Conservation (phyloP, 2,113 vertebrate species). For the Macquaria ambigua region DNA sequence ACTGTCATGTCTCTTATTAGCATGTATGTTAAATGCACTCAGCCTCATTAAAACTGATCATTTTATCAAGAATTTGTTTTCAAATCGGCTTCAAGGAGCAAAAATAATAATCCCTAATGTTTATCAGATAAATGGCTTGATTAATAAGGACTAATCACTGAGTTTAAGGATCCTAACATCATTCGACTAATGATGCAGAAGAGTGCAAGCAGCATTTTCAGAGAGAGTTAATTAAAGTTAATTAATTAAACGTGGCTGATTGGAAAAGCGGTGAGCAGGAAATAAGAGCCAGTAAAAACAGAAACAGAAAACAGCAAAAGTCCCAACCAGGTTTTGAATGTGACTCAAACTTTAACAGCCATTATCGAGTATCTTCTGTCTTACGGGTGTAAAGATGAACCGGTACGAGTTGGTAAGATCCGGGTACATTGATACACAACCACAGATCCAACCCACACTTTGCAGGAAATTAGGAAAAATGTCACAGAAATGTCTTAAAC, state of each 20-base stretch:
- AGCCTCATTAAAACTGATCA: constrained; percentile 29
- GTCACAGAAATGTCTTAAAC: too few species aligned
- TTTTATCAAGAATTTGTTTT: not conserved
- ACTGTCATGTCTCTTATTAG: not conserved
- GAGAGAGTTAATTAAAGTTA: constrained; percentile 19
- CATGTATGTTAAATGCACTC: not conserved
- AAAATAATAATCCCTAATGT: constrained; percentile 3
- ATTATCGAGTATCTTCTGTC: not conserved
- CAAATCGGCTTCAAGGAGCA: not conserved
- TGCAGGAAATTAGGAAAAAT: not conserved
- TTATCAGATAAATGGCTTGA: not conserved
- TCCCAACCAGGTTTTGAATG: not conserved
- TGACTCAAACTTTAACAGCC: not conserved
- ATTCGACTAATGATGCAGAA: constrained; percentile 17
- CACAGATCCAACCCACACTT: not conserved
- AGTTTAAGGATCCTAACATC: constrained; percentile 2
- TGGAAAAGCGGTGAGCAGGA: not conserved
- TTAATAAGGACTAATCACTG: not conserved
- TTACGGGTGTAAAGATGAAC: not conserved
- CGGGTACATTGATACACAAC: not conserved
- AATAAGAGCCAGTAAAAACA: not conserved
- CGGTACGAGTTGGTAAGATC: not conserved
- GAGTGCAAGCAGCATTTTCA: not conserved
- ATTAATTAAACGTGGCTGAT: constrained; percentile 11
- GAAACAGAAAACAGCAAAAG: not conserved